Evolutionary conservation across 2,888 invertebrate genomes (phyloP), one percentile per base, ranked within the genome.

Genomic region (Lysandra coridon): DNA sequence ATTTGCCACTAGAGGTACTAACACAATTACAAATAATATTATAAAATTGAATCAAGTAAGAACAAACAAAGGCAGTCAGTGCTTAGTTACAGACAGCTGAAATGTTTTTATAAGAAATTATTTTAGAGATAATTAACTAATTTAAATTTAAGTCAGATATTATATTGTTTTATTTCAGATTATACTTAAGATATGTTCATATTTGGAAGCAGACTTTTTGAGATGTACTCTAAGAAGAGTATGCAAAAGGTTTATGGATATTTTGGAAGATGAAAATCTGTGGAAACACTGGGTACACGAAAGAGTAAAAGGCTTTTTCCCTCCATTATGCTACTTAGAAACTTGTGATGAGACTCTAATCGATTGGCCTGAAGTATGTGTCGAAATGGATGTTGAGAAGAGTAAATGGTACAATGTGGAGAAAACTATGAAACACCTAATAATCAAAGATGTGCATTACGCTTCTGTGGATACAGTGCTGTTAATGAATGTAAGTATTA

Each of bases 181-280:
- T 83, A 93, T 96, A 83, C 89, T 96, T 81, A 95, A 96, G 86
- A 96, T 96, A 86, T 96, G 95, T 84, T 95, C 95, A 53, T 95
- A 93, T 84, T 83, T 96, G 85, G 95, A 96, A 87, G 95, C 95
- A 81, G 90, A 93, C 83, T 95, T 95, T 83, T 87, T 96, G 81
- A 95, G 95, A 84, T 88, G 94, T 77, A 92, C 93, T 33, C 86
- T 96, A 79, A 92, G 95, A 80, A 90, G 92, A 85, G 95, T 95
- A 6, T 96, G 96, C 86, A 95, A 91, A 84, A 90, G 95, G 83
- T 95, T 96, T 85, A 88, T 95, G 83, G 88, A 92, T 80, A 95
- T 96, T 84, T 87, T 96, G 83, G 91, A 91, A 78, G 96, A 96
- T 88, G 91, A 95, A 83, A 91, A 91, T 75, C 86, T 96, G 30